Conservation (phyloP, 1,140 invertebrate genomes). For the Cotesia typhae region DNA sequence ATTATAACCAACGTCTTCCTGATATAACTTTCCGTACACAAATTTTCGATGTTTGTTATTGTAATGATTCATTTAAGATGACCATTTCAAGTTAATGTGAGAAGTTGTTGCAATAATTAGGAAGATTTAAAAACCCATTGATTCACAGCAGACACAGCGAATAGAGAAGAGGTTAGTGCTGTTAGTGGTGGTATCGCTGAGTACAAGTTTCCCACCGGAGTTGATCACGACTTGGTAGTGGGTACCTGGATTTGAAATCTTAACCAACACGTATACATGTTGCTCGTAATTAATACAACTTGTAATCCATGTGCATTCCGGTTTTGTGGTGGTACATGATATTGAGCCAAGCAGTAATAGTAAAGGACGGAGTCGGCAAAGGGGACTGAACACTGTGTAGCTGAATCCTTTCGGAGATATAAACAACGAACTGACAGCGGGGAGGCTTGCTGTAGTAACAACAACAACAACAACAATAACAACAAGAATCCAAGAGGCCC, state of each 20-base stretch:
- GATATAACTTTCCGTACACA: conserved; percentile 28
- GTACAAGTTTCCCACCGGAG: conserved; percentile 40
- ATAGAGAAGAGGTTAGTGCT: not conserved
- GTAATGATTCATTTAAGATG: not conserved
- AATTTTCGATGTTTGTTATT: not conserved
- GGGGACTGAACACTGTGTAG: too few species aligned
- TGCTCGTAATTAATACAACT: conserved; percentile 66
- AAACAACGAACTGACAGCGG: conserved; percentile 21
- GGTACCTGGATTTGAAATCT: conserved; percentile 64
- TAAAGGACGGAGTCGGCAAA: too few species aligned
- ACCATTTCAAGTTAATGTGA: too few species aligned
- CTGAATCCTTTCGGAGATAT: conserved; percentile 17
- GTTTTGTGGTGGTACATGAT: conserved; percentile 63
- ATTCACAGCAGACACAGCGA: conserved; percentile 8
- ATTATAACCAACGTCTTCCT: conserved; percentile 38
- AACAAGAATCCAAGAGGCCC: not conserved
- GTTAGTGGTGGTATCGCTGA: not conserved
- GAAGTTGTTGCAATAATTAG: too few species aligned
- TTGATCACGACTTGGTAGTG: conserved; percentile 39
- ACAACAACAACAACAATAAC: not conserved
- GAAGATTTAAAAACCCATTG: conserved; percentile 6
- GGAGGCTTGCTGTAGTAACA: not conserved
- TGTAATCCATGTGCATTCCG: conserved; percentile 62
- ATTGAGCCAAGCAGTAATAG: conserved; percentile 56
- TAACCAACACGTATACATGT: conserved; percentile 57